phyloP scores from a whole-genome alignment of 2,797 vertebrate genomes.

The Semaprochilodus insignis region DNA sequence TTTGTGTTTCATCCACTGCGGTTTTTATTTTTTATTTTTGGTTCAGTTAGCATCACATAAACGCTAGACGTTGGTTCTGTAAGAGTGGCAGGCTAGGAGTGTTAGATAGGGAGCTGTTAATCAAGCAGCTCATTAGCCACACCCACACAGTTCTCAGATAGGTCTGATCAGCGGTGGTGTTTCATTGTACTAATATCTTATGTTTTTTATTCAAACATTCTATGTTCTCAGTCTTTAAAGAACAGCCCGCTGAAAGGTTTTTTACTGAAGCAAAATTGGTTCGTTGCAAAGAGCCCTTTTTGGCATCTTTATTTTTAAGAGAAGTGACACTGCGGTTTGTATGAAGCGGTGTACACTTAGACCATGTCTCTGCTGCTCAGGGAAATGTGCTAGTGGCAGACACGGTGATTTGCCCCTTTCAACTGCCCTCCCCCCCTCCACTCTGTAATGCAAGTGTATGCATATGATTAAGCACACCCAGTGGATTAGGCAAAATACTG shows the following conservation, averaged over 20 bases:
- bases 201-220: too few species aligned
- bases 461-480: slow-evolving; percentile 13
- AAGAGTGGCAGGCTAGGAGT: too few species aligned
- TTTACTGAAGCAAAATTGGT: background rate
- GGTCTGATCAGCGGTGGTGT: too few species aligned
- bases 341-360: background rate
- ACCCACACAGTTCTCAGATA: too few species aligned
- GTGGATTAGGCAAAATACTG: slow-evolving; percentile 17
- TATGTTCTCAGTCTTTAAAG: background rate
- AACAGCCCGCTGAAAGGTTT: background rate
- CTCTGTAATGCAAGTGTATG: background rate
- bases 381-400: background rate
- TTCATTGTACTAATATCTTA: too few species aligned
- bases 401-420: background rate
- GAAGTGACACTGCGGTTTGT: background rate
- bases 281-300: background rate
- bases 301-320: background rate
- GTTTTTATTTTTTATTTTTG: too few species aligned
- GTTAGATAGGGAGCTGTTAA: too few species aligned
- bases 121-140: too few species aligned
- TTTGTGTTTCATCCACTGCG: too few species aligned
- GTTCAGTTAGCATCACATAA: too few species aligned
- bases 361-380: background rate
- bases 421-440: background rate
- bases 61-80: too few species aligned